A percentile compares a stretch with the other conserved stretches of the same genome.
Conservation (phyloP, 2,888 invertebrate species). For the Meloe dianella region DNA sequence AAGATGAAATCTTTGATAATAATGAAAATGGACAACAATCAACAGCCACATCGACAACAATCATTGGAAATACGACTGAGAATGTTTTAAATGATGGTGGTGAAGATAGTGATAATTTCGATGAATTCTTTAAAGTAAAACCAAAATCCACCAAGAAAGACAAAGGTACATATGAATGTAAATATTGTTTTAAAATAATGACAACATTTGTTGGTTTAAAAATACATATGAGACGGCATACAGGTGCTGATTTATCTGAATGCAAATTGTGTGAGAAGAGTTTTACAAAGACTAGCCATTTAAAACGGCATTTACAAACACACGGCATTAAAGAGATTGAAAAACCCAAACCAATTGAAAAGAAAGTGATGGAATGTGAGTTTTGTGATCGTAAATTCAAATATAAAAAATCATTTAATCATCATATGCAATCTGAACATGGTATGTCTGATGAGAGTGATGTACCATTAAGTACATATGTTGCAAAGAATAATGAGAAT, state of each 20-base stretch:
- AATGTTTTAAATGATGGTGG: constrained; percentile 34
- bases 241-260: constrained; percentile 58
- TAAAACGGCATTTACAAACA: constrained; percentile 50
- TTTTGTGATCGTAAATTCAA: constrained; percentile 60
- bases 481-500: constrained; percentile 21
- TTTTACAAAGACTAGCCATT: constrained; percentile 52
- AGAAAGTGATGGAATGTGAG: constrained; percentile 56
- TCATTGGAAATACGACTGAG: constrained; percentile 36
- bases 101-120: constrained; percentile 23
- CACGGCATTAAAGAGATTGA: constrained; percentile 46
- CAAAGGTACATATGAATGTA: constrained; percentile 47
- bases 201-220: constrained; percentile 51
- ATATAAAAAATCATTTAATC: constrained; percentile 57
- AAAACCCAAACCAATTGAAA: constrained; percentile 29
- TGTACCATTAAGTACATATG: constrained; percentile 36
- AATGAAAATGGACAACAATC: constrained; percentile 22
- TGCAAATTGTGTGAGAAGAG: constrained; percentile 54
- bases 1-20: constrained; percentile 7
- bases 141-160: constrained; percentile 41
- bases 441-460: constrained; percentile 56
- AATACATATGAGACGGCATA: constrained; percentile 71
- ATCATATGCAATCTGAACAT: constrained; percentile 59
- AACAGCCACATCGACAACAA: constrained; percentile 26
- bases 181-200: constrained; percentile 51
- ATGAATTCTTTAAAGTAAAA: constrained; percentile 31